Percentiles rank a stretch among this genome's conserved stretches.
phyloP scores from a whole-genome alignment of 2,113 vertebrate species.

The Hemiscyllium ocellatum region DNA sequence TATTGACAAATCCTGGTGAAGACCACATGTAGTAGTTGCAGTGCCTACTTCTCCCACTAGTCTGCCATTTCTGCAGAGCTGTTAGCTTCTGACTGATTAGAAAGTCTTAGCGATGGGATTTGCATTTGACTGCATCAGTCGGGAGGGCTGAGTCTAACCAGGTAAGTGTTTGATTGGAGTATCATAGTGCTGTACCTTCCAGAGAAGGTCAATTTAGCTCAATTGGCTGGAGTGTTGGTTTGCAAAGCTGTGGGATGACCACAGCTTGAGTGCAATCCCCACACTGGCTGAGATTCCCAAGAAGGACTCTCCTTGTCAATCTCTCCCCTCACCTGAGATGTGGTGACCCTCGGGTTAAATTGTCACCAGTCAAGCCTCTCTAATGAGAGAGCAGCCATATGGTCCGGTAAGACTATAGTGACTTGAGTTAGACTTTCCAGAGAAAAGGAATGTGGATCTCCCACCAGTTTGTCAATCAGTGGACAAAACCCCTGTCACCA shows the following conservation, averaged over 20 bases:
- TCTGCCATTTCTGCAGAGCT: not conserved
- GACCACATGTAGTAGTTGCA: too few relatives aligned
- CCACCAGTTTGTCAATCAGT: not conserved
- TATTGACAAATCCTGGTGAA: not conserved
- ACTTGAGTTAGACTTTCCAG: not conserved
- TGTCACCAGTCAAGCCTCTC: too few relatives aligned
- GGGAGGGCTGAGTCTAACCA: too few relatives aligned
- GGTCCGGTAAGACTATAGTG: too few relatives aligned
- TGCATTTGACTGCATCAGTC: not conserved
- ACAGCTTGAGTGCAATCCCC: too few relatives aligned
- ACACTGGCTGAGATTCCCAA: too few relatives aligned
- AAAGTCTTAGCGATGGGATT: not conserved
- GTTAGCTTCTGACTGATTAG: not conserved
- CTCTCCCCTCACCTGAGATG: too few relatives aligned
- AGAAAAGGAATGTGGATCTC: not conserved
- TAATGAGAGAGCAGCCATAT: too few relatives aligned
- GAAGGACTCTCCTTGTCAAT: too few relatives aligned
- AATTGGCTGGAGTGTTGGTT: too few relatives aligned
- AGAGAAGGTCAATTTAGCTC: not conserved
- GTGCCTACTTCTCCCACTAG: not conserved
- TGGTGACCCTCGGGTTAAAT: too few relatives aligned
- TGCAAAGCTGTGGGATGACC: too few relatives aligned
- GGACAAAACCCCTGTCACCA: not conserved
- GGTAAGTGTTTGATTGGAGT: not conserved
- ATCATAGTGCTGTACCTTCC: not conserved